Conservation (phyloP, 2,888 invertebrate species). For the Callyntrura guangdongensis region DNA sequence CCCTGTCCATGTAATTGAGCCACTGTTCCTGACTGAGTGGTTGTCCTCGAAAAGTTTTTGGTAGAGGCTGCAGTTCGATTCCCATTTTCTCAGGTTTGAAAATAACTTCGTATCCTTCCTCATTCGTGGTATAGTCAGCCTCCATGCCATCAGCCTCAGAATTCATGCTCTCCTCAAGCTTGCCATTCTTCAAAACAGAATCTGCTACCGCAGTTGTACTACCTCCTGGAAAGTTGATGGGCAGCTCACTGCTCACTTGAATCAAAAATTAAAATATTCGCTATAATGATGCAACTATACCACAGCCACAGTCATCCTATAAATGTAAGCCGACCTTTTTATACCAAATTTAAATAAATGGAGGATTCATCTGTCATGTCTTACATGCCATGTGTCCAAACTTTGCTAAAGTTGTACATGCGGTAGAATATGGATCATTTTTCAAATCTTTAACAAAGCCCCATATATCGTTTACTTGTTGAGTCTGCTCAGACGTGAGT, state of each 20-base stretch:
- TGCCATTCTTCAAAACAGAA: slow-evolving; percentile 67
- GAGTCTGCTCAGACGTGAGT: slow-evolving; percentile 79
- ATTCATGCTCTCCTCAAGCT: slow-evolving; percentile 59
- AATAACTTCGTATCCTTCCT: slow-evolving; percentile 91
- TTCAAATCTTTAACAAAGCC: slow-evolving; percentile 82
- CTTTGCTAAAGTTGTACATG: slow-evolving; percentile 82
- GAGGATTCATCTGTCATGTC: background rate
- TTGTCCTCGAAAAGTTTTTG: slow-evolving; percentile 90
- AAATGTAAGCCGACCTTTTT: too few relatives aligned
- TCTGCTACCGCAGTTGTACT: slow-evolving; percentile 62
- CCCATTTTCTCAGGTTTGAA: slow-evolving; percentile 87
- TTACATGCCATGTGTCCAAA: slow-evolving; percentile 82
- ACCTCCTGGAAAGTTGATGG: slow-evolving; percentile 81
- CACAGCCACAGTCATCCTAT: too few relatives aligned
- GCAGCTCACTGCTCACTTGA: slow-evolving; percentile 80
- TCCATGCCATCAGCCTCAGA: slow-evolving; percentile 85
- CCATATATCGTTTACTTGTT: slow-evolving; percentile 79
- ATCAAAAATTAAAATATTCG: background rate
- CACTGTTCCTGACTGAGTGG: slow-evolving; percentile 93
- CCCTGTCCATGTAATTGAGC: slow-evolving; percentile 92
- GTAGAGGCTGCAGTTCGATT: slow-evolving; percentile 90
- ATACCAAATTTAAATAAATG: background rate
- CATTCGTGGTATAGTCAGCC: slow-evolving; percentile 86
- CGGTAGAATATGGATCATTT: slow-evolving; percentile 82
- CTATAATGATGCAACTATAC: background rate